These are phyloP conservation scores for Axis porcinus DNA, from an alignment of 2,113 vertebrate genomes.

Conservation along the genomic window DNA sequence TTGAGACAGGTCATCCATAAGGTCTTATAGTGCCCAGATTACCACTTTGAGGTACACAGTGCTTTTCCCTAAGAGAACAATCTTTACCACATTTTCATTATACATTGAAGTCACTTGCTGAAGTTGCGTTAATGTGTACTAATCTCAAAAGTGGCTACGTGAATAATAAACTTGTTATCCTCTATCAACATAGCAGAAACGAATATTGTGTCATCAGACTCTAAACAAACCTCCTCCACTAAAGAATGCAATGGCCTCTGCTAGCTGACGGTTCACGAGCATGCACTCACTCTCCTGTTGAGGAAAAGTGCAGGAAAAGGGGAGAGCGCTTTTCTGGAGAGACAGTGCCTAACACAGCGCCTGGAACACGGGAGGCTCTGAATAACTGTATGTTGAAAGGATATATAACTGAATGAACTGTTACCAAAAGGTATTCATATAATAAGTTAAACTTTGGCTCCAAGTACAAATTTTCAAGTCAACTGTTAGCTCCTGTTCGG, in stretches of 20 bases:
- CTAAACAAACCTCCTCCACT: constrained; percentile 26
- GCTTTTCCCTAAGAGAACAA: background rate
- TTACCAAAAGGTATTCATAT: constrained; percentile 45
- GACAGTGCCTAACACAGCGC: background rate
- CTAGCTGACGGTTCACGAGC: constrained; percentile 39
- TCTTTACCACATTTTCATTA: background rate
- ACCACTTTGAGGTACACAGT: background rate
- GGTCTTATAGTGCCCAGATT: background rate
- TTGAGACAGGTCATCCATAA: constrained; percentile 11
- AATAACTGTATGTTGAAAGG: constrained; percentile 5
- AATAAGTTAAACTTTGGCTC: constrained; percentile 60
- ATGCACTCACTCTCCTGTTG: constrained; percentile 43
- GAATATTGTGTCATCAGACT: constrained; percentile 4
- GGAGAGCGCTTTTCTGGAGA: constrained; percentile 40
- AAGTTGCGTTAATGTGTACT: background rate
- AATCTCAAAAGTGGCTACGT: constrained; percentile 25
- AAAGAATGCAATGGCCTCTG: constrained; percentile 33
- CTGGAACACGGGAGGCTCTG: background rate
- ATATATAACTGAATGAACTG: constrained; percentile 41
- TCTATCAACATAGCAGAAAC: background rate
- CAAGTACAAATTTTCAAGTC: constrained; percentile 61
- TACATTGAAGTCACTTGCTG: background rate
- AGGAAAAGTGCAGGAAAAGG: constrained; percentile 5
- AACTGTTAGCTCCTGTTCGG: constrained; percentile 5
- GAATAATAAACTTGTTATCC: background rate